These are phyloP conservation scores for Setophaga coronata DNA, from an alignment of 2,113 vertebrate species.

Conservation along the genomic window DNA sequence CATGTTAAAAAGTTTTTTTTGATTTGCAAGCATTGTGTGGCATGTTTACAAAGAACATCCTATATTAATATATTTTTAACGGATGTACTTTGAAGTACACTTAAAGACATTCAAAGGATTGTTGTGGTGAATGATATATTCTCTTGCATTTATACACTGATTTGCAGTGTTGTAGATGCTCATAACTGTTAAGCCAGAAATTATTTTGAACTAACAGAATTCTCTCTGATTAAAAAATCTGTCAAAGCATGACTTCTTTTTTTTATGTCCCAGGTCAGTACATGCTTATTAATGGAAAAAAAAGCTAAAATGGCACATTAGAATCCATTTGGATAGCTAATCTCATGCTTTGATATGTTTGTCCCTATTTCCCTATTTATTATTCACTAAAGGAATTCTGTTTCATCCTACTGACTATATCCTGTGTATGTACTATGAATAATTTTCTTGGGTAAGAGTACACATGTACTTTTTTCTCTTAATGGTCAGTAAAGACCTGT, in stretches of 20 bases:
- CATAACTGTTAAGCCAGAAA: background rate
- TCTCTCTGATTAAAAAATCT: background rate
- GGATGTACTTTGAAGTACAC: background rate
- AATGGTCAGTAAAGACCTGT: background rate
- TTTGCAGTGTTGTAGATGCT: background rate
- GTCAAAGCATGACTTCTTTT: background rate
- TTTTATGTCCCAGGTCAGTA: background rate
- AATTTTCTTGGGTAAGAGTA: background rate
- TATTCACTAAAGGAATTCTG: background rate
- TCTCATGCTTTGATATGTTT: background rate
- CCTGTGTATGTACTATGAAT: background rate
- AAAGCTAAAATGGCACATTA: background rate
- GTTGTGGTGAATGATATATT: background rate
- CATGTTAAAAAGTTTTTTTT: background rate
- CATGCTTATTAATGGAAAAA: background rate
- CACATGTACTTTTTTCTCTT: background rate
- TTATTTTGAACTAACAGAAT: background rate
- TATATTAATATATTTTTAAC: background rate
- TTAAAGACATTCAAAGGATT: background rate
- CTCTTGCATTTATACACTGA: background rate
- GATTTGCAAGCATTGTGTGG: background rate
- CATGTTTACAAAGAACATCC: background rate
- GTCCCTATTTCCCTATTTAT: background rate
- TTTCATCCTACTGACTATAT: background rate
- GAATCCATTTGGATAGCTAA: background rate